Evolutionary conservation across 1,140 invertebrate species (phyloP), one percentile per base, ranked within the genome.

Genomic region (Harlomillsia oculata): DNA sequence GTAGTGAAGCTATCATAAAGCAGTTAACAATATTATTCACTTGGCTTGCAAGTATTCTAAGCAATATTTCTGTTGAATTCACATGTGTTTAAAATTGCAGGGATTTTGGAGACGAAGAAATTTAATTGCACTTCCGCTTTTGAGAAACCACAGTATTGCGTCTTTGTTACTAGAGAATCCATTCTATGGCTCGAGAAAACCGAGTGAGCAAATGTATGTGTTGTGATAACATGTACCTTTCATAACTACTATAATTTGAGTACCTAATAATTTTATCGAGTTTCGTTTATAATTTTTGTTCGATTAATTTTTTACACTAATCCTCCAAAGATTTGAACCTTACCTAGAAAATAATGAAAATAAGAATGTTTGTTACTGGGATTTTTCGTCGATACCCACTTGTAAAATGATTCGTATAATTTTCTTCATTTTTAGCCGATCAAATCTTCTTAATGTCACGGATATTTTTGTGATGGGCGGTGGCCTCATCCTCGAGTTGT

Each of bases 381-480:
- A n/a, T n/a, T n/a, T n/a, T n/a, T n/a, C n/a, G n/a, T n/a, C n/a
- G n/a, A n/a, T n/a, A n/a, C n/a, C n/a, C n/a, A n/a, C n/a, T n/a
- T n/a, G n/a, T n/a, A n/a, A n/a, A n/a, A n/a, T n/a, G n/a, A n/a
- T n/a, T n/a, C n/a, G n/a, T n/a, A n/a, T n/a, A n/a, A n/a, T n/a
- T n/a, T n/a, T n/a, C n/a, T n/a, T n/a, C n/a, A n/a, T n/a, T 69
- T 71, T 29, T 70, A 94, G 88, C 52, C 82, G 93, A 23, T 98
- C 95, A 3, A 85, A 84, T 70, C 77, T 99, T 25, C 84, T 88
- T 66, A 91, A 97, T 77, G 94, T 99, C 0, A 91, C 87, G 40
- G 96, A 99, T 73, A 87, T 99, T 67, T 97, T 99, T 80, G 89
- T 99, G 44, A 99, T 99, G 96, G 96, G 96, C 51, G 94, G 89